A percentile compares a stretch with the other conserved stretches of the same genome.
Conservation (phyloP, 1,140 invertebrate species). For the Eueides isabella region DNA sequence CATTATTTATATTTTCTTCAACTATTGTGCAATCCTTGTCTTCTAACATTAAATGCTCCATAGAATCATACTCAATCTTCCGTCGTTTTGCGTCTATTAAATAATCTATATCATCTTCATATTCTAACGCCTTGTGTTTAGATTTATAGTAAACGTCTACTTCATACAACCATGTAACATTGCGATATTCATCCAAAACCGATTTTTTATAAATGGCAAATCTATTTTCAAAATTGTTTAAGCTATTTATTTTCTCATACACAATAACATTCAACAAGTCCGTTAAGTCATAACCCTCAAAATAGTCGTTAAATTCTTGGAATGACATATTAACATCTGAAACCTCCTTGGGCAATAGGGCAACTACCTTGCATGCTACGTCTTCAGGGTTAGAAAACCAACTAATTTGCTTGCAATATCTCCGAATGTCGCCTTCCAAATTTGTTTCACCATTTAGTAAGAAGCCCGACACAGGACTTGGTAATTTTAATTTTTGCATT, state of each 20-base stretch:
- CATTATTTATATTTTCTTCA: conserved; percentile 60
- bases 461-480: conserved; percentile 51
- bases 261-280: conserved; percentile 77
- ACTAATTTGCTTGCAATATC: conserved; percentile 72
- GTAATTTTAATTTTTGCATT: conserved; percentile 70
- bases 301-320: conserved; percentile 56
- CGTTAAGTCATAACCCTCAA: conserved; percentile 66
- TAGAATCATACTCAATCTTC: conserved; percentile 59
- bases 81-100: conserved; percentile 66
- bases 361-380: conserved; percentile 72
- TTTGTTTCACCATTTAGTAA: conserved; percentile 49
- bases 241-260: conserved; percentile 75
- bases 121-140: conserved; percentile 62
- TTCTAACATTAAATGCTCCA: conserved; percentile 62
- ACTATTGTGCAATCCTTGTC: conserved; percentile 66
- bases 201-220: conserved; percentile 72
- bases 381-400: conserved; percentile 74
- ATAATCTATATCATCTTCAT: conserved; percentile 68
- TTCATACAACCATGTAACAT: conserved; percentile 71
- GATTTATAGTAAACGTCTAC: conserved; percentile 50
- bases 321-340: conserved; percentile 51
- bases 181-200: conserved; percentile 64
- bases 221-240: conserved; percentile 65
- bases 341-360: conserved; percentile 63
- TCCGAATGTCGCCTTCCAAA: conserved; percentile 68